Conservation (phyloP, 1,140 invertebrate species). For the Melipona quadrifasciata region DNA sequence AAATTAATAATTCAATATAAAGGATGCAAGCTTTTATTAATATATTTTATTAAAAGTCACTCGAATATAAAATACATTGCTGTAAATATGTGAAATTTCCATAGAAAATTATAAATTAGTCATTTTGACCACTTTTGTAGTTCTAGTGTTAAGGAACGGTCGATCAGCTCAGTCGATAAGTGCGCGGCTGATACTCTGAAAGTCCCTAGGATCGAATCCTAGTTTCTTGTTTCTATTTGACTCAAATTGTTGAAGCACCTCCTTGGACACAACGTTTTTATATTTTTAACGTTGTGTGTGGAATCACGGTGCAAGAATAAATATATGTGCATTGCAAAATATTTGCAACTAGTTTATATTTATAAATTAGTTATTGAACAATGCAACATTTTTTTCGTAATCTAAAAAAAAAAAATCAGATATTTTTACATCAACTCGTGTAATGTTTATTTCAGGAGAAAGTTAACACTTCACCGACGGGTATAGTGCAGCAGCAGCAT, state of each 20-base stretch:
- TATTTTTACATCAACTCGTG: background rate
- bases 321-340: background rate
- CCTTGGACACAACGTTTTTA: slow-evolving; percentile 29
- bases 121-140: too few relatives aligned
- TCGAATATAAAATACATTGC: too few relatives aligned
- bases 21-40: too few relatives aligned
- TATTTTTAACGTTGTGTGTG: slow-evolving; percentile 47
- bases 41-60: too few relatives aligned
- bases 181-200: background rate
- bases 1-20: too few relatives aligned
- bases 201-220: slow-evolving; percentile 16
- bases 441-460: slow-evolving; percentile 68
- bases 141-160: accelerated
- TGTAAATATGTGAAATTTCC: too few relatives aligned
- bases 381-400: background rate
- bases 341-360: background rate
- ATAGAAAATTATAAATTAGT: too few relatives aligned
- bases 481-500: slow-evolving; percentile 72
- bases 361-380: background rate
- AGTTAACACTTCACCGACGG: slow-evolving; percentile 66
- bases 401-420: background rate
- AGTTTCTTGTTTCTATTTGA: too few relatives aligned
- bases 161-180: background rate
- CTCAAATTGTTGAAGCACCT: background rate
- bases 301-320: slow-evolving; percentile 57